Conservation (phyloP, 2,113 vertebrate species). For the Cnemophilus loriae region DNA sequence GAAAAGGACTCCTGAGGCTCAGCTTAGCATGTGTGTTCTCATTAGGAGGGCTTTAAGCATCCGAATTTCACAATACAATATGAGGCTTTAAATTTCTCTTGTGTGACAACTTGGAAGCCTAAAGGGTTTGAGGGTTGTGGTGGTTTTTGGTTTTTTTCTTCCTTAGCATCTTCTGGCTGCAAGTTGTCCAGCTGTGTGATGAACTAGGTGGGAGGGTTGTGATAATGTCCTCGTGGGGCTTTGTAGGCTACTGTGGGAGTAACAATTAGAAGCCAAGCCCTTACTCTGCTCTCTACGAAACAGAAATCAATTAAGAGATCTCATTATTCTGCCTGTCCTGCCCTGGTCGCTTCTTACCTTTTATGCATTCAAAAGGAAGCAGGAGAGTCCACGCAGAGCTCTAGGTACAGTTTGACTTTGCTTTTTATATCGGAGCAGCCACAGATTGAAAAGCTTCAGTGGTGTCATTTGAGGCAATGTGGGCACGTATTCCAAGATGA, state of each 20-base stretch:
- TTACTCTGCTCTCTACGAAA: not conserved
- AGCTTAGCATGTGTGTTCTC: not conserved
- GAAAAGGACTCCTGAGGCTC: not conserved
- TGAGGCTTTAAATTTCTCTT: not conserved
- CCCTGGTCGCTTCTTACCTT: not conserved
- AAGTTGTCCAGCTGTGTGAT: not conserved
- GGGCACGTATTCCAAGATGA: fast-evolving
- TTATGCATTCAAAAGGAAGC: not conserved
- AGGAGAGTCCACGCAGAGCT: fast-evolving
- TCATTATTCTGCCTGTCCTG: not conserved
- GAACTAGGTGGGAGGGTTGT: not conserved
- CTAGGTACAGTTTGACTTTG: not conserved
- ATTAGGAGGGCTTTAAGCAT: not conserved
- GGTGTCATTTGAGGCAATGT: not conserved
- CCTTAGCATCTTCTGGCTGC: not conserved
- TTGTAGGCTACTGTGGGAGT: not conserved
- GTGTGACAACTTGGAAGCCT: not conserved
- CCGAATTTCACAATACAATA: not conserved
- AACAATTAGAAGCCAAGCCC: not conserved
- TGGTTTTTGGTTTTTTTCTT: not conserved
- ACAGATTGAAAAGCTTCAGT: not conserved
- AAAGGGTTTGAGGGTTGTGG: not conserved
- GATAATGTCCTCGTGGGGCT: not conserved
- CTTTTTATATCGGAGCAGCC: not conserved
- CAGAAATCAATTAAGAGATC: not conserved